Conservation (phyloP, 2,797 vertebrate species). For the Acanthurus tractus region DNA sequence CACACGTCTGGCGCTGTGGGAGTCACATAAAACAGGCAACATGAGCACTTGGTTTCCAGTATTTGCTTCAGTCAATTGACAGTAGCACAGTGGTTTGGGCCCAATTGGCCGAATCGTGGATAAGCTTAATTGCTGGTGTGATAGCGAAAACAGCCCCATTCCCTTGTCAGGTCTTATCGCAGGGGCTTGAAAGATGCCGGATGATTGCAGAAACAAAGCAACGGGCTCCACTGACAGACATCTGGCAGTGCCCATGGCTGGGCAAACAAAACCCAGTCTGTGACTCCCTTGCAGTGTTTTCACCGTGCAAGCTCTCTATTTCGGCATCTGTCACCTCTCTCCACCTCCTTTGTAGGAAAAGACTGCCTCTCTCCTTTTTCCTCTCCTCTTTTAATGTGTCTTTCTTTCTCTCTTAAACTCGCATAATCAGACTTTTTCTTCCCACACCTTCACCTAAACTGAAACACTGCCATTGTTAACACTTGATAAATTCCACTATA, state of each 20-base stretch:
- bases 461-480: conserved; percentile 56
- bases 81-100: conserved; percentile 69
- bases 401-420: not conserved
- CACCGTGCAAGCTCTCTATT: conserved; percentile 44
- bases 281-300: conserved; percentile 56
- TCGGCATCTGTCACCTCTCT: conserved; percentile 55
- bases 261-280: conserved; percentile 73
- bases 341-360: conserved; percentile 37
- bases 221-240: conserved; percentile 74
- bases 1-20: conserved; percentile 43
- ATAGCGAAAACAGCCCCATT: conserved; percentile 75
- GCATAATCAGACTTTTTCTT: conserved; percentile 29
- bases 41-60: conserved; percentile 52
- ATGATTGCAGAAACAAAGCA: conserved; percentile 77
- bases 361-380: conserved; percentile 22
- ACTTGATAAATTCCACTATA: conserved; percentile 67
- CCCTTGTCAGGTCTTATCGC: conserved; percentile 74
- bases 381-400: conserved; percentile 32
- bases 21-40: conserved; percentile 65
- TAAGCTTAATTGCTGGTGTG: conserved; percentile 79
- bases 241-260: conserved; percentile 71
- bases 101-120: conserved; percentile 78
- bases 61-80: conserved; percentile 76
- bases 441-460: conserved; percentile 29
- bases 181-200: conserved; percentile 69